Evolutionary conservation across 2,797 vertebrate genomes (phyloP).

Genomic region (Sebastes jordani): DNA sequence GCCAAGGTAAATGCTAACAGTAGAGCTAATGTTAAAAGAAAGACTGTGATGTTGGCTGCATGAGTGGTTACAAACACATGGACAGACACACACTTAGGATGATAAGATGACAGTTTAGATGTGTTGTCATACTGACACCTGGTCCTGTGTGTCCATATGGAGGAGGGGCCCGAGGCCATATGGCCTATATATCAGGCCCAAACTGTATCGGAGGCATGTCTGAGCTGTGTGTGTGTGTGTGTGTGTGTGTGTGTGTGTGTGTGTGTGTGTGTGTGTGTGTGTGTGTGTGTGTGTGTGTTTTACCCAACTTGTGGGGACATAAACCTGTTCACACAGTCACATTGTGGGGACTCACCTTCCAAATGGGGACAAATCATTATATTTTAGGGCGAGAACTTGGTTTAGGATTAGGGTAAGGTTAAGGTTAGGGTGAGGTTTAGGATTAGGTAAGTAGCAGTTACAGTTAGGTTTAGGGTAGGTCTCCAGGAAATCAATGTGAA

Average conservation of each 20-base stretch:
- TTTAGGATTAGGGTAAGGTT: too few species aligned
- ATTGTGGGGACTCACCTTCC: too few species aligned
- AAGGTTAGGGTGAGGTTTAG: too few species aligned
- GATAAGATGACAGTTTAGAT: conserved; percentile 55
- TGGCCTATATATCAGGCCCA: conserved; percentile 53
- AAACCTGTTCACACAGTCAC: too few species aligned
- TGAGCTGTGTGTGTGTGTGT: conserved; percentile 23
- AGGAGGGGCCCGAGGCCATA: conserved; percentile 54
- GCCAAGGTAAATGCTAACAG: conserved; percentile 24
- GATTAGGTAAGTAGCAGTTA: too few species aligned
- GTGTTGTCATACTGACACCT: conserved; percentile 62
- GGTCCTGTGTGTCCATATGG: conserved; percentile 60
- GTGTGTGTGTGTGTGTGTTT: conserved; percentile 8
- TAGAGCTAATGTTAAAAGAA: conserved; percentile 26
- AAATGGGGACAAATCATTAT: too few species aligned
- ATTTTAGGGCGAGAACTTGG: too few species aligned
- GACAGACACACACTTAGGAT: conserved; percentile 10
- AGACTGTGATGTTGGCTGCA: background rate
- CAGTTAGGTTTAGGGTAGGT: too few species aligned
- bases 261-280: conserved; percentile 11
- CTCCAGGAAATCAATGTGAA: too few species aligned
- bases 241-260: conserved; percentile 30
- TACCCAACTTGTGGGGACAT: too few species aligned
- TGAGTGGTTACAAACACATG: conserved; percentile 11
- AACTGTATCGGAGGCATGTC: conserved; percentile 28